phyloP scores from a whole-genome alignment of 2,888 invertebrate genomes.

The Muscina levida region DNA sequence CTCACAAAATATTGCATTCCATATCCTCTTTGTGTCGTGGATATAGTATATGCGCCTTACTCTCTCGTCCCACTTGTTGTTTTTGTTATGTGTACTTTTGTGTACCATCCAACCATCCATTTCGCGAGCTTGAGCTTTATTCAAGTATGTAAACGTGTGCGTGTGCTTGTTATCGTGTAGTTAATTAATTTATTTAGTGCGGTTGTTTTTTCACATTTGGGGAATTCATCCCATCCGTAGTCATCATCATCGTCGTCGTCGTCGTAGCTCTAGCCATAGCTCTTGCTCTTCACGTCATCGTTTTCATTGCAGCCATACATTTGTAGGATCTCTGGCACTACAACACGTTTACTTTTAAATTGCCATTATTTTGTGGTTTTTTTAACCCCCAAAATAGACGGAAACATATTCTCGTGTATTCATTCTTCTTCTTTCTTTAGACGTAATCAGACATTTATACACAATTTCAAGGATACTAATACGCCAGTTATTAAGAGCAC shows the following conservation, averaged over 20 bases:
- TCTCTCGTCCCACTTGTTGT: not conserved
- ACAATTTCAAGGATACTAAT: constrained; percentile 55
- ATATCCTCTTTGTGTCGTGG: too few species aligned
- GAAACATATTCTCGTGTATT: constrained; percentile 9
- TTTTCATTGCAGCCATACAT: too few species aligned
- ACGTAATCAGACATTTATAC: not conserved
- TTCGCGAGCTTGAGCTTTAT: not conserved
- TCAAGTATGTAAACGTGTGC: constrained; percentile 39
- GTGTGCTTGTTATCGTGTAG: constrained; percentile 71
- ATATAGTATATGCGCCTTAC: too few species aligned
- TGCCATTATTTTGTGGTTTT: constrained; percentile 47
- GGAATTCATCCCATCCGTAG: constrained; percentile 55
- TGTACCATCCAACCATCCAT: constrained; percentile 24
- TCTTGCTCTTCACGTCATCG: not conserved
- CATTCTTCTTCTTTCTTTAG: not conserved
- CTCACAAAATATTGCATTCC: too few species aligned
- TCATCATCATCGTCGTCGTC: not conserved
- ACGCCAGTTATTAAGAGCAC: constrained; percentile 15
- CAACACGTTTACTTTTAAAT: constrained; percentile 37
- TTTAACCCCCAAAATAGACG: constrained; percentile 19
- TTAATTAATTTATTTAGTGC: constrained; percentile 77
- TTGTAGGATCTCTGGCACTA: not conserved
- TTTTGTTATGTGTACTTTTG: not conserved
- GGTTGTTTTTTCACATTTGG: constrained; percentile 71
- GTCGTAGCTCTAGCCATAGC: not conserved